phyloP scores from a whole-genome alignment of 2,888 invertebrate species.

The Auanema freiburgensis region DNA sequence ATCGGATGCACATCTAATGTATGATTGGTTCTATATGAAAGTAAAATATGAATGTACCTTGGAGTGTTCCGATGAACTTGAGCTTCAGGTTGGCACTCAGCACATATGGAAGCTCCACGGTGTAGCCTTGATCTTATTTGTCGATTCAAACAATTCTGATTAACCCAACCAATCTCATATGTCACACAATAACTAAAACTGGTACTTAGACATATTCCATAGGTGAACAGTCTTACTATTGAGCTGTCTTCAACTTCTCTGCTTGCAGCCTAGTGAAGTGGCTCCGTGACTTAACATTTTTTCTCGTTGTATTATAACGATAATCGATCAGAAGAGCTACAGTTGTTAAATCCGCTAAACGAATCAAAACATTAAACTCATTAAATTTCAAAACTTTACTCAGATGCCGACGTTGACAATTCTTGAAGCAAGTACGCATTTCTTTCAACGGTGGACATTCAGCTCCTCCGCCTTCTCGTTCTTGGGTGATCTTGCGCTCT shows the following conservation, averaged over 20 bases:
- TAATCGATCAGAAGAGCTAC: slow-evolving; percentile 59
- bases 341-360: slow-evolving; percentile 49
- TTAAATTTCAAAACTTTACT: background rate
- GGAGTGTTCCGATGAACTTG: slow-evolving; percentile 48
- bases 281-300: slow-evolving; percentile 21
- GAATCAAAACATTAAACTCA: background rate
- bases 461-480: slow-evolving; percentile 42
- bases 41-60: background rate
- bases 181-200: slow-evolving; percentile 57
- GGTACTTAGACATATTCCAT: background rate
- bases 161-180: slow-evolving; percentile 58
- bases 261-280: slow-evolving; percentile 36
- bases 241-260: slow-evolving; percentile 25
- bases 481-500: slow-evolving; percentile 26
- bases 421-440: slow-evolving; percentile 49
- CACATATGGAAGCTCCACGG: slow-evolving; percentile 49
- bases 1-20: slow-evolving; percentile 53
- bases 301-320: slow-evolving; percentile 44
- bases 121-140: slow-evolving; percentile 28
- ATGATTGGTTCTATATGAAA: no score
- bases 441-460: slow-evolving; percentile 43
- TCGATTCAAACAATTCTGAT: slow-evolving; percentile 53
- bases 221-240: slow-evolving; percentile 28
- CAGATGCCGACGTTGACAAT: slow-evolving; percentile 17
- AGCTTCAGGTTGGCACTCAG: slow-evolving; percentile 61